Conservation (phyloP, 2,113 vertebrate genomes). For the Pseudonaja textilis region DNA sequence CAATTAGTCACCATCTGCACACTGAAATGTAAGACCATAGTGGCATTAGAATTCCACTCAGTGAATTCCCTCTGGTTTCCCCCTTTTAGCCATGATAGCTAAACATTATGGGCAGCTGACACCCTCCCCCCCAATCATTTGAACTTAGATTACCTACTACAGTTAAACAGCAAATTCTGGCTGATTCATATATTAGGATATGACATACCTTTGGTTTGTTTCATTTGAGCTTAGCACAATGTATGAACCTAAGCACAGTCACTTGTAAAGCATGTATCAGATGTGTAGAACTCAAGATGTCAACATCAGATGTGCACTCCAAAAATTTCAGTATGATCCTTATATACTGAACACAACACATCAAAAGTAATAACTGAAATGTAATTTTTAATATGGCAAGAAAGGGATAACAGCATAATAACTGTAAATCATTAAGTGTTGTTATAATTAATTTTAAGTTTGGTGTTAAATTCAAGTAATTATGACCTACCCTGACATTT, state of each 20-base stretch:
- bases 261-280: background rate
- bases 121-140: background rate
- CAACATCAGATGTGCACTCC: background rate
- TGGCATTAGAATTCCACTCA: background rate
- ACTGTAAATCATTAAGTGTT: background rate
- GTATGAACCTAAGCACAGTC: background rate
- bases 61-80: background rate
- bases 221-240: background rate
- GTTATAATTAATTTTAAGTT: background rate
- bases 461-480: background rate
- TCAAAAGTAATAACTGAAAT: background rate
- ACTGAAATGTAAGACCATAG: background rate
- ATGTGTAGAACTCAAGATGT: background rate
- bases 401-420: background rate
- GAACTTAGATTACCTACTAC: background rate
- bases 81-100: background rate
- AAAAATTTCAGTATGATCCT: background rate
- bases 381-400: background rate
- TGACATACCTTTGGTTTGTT: background rate
- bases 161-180: background rate
- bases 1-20: background rate
- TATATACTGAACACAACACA: background rate
- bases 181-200: background rate
- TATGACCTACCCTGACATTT: background rate
- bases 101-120: background rate